Evolutionary conservation across 64 coral and sea anemone species (phyloP), one percentile per base, ranked within the genome.

Genomic region (Pachyseris speciosa): DNA sequence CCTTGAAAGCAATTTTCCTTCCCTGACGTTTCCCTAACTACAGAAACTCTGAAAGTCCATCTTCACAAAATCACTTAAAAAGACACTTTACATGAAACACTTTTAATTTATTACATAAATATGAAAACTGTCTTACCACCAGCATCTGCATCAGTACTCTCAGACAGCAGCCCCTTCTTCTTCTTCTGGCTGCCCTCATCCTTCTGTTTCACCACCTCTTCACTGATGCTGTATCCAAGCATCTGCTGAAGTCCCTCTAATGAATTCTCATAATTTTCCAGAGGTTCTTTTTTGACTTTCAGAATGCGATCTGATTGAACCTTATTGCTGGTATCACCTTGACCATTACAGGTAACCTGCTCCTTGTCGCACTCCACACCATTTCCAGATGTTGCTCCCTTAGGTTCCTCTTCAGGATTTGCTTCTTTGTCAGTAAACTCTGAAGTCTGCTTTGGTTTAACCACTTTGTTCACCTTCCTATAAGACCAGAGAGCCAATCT

Each of bases 71-170:
- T n/a, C n/a, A n/a, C n/a, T n/a, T n/a, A n/a, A n/a, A n/a, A n/a
- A n/a, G n/a, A n/a, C n/a, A n/a, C n/a, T n/a, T n/a, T n/a, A n/a
- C n/a, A n/a, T n/a, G n/a, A n/a, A n/a, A n/a, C n/a, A n/a, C n/a
- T n/a, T n/a, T n/a, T n/a, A n/a, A n/a, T n/a, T n/a, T n/a, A 6
- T 45, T 45, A 45, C 20, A 29, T 26, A 8, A 27, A 30, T n/a
- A 27, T 36, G 27, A 36, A 11, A 12, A 28, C 59, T 64, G 15
- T 2, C 67, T 57, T 39, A 61, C 52, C 77, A 71, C 33, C 30
- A 59, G 51, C 77, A 40, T 80, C 77, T 24, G 77, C 51, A 36
- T 80, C 77, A 60, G 51, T 60, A 37, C 34, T 37, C 41, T 80
- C 77, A 39, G 77, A 80, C 2, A n/a, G 33, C 6, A 39, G 77